A percentile compares a stretch with the other conserved stretches of the same genome.
Evolutionary conservation across 1,140 invertebrate genomes (phyloP).

Genomic region (Aphis gossypii): DNA sequence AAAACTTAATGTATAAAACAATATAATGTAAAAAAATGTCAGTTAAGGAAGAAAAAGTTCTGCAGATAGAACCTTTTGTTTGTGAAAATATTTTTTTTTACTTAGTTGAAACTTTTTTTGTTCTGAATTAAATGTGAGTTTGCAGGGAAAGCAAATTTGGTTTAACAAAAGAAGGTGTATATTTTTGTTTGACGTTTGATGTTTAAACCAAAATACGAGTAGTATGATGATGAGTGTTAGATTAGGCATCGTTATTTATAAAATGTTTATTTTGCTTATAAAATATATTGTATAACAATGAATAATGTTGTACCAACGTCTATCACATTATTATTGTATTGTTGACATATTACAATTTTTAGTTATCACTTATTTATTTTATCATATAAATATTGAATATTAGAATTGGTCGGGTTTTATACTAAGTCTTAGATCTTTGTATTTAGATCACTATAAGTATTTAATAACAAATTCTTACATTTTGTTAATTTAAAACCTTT

Average conservation of each 20-base stretch:
- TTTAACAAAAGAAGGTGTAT: not conserved
- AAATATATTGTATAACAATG: too few relatives aligned
- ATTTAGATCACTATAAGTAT: too few relatives aligned
- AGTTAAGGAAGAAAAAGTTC: not conserved
- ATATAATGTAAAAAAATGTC: not conserved
- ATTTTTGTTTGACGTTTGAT: not conserved
- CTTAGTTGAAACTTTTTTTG: not conserved
- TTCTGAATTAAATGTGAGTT: not conserved
- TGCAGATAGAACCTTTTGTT: not conserved
- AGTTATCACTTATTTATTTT: too few relatives aligned
- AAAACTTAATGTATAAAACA: not conserved
- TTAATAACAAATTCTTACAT: too few relatives aligned
- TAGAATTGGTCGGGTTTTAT: too few relatives aligned
- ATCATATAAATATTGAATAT: too few relatives aligned
- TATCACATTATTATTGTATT: too few relatives aligned
- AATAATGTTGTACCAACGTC: too few relatives aligned
- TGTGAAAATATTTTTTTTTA: not conserved
- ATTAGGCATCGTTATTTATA: not conserved
- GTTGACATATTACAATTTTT: too few relatives aligned
- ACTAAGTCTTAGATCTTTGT: too few relatives aligned
- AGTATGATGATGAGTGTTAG: not conserved
- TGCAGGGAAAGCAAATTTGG: not conserved
- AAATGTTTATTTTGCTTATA: not conserved
- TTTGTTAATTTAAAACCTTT: too few relatives aligned
- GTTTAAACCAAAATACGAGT: not conserved